Evolutionary conservation across 2,888 invertebrate species (phyloP), one percentile per base, ranked within the genome.

Genomic region (Acleris sparsana): DNA sequence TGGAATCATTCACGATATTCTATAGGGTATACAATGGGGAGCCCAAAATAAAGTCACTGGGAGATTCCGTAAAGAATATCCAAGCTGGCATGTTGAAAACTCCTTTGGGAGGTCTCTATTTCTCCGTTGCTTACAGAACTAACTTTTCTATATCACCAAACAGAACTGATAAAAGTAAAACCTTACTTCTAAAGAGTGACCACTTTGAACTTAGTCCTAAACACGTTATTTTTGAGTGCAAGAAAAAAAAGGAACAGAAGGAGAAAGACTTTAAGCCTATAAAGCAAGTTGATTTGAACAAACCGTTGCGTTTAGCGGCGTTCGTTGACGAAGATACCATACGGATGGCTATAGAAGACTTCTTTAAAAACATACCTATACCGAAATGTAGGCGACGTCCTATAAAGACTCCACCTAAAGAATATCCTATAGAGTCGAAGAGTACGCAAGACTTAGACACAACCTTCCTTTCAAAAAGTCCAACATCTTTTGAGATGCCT

Each of bases 121-220:
- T 98, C 79, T 95, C 96, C 0, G 96, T 98, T 13, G 95, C 96
- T 0, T 99, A 98, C 84, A 94, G 99, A 75, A 98, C 98, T 1
- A 97, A 98, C 88, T 96, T 99, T 94, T 96, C 98, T 2, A 97
- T 98, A 79, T 96, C 98, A 3, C 98, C 98, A 3, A 96, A 97
- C 66, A 95, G 95, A 70, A 94, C 94, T 2, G 95, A 94, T 52
- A 95, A 94, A 67, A 96, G 96, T 72, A 86, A 88, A 70, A 93
- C 95, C 0, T 94, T 97, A 46, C 94, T 98, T 93, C 90, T 98
- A n/a, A 98, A 98, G 83, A 98, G 97, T 79, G 97, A 98, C 85
- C 98, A 98, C 86, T 98, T 98, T 84, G 96, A 97, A 83, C 84
- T 95, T 71, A 95, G 96, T 80, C 95, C 96, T 0, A 94, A 95